Evolutionary conservation across 2,888 invertebrate species (phyloP), one percentile per base, ranked within the genome.

Genomic region (Lysandra coridon): DNA sequence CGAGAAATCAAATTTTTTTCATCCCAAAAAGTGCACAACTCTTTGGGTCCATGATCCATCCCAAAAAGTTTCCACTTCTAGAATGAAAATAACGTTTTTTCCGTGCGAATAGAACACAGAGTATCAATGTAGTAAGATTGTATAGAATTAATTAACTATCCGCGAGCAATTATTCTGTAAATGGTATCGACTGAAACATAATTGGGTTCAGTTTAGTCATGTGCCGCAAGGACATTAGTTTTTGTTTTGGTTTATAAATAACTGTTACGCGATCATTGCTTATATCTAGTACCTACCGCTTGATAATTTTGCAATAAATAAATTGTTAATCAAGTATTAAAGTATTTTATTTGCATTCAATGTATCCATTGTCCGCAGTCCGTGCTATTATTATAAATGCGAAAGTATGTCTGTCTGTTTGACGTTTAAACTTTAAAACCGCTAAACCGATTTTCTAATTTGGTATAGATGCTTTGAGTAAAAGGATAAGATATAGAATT

Each of bases 201-300:
- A 79, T 74, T 62, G 60, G 53, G 62, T 40, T 78, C 74, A 78
- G 78, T 79, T 78, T 78, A 78, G 78, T 79, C 79, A 81, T 81
- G 79, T 78, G 76, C 80, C 40, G 78, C 80, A 80, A 81, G 81
- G 81, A 78, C 80, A 73, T 74, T 78, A 1, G 64, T 75, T 79
- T 76, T 77, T 79, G 62, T 69, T 64, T 37, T 23, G 76, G 78
- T 76, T 76, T 53, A 73, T 33, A 57, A 76, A 76, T 76, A 76
- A 76, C 53, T 57, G 30, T 76, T 76, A 76, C 76, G 33, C 76
- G 53, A 76, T 76, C 76, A 57, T 17, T 57, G 33, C 33, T 33
- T 57, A 33, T 76, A 74, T 4, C 44, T 10, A 49, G 17, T 76
- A 74, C 14, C 44, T 10, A 49, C 4, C n/a, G 74, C 14, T 69